Percentiles rank a stretch among this genome's conserved stretches.
These are phyloP conservation scores for Drosophila parthenogenetica DNA, from an alignment of 2,888 invertebrate genomes.

Conservation along the genomic window DNA sequence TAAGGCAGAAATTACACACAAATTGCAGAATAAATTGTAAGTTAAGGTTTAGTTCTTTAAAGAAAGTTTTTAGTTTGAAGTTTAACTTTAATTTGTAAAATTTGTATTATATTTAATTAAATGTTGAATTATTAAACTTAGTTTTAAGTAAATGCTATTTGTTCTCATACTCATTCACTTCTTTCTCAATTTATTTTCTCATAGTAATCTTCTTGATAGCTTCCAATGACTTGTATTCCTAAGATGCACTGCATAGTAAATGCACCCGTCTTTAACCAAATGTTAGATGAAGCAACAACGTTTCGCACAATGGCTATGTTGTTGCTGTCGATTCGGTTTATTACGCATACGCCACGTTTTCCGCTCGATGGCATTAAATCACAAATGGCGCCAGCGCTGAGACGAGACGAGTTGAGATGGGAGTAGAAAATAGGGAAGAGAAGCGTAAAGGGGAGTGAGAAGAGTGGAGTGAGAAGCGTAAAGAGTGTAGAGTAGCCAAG, in stretches of 20 bases:
- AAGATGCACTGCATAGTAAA: background rate
- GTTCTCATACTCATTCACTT: too few species aligned
- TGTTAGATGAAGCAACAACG: constrained; percentile 3
- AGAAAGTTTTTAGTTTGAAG: too few species aligned
- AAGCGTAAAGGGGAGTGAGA: background rate
- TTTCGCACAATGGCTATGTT: constrained; percentile 9
- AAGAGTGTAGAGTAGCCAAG: background rate
- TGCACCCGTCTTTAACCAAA: background rate
- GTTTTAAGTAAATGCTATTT: too few species aligned
- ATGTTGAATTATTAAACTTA: too few species aligned
- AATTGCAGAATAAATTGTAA: too few species aligned
- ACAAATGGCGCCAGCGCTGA: constrained; percentile 65
- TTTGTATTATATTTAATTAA: too few species aligned
- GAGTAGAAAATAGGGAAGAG: background rate
- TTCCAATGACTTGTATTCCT: too few species aligned
- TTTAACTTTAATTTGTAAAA: too few species aligned
- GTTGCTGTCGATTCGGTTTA: constrained; percentile 38
- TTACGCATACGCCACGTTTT: constrained; percentile 68
- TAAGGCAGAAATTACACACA: too few species aligned
- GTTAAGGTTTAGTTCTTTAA: too few species aligned
- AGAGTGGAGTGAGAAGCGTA: background rate
- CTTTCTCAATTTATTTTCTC: too few species aligned
- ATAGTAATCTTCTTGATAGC: too few species aligned
- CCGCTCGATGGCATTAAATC: constrained; percentile 64
- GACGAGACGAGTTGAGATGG: background rate